Evolutionary conservation across 2,113 vertebrate genomes (phyloP), one percentile per base, ranked within the genome.

Genomic region (Scomber japonicus): DNA sequence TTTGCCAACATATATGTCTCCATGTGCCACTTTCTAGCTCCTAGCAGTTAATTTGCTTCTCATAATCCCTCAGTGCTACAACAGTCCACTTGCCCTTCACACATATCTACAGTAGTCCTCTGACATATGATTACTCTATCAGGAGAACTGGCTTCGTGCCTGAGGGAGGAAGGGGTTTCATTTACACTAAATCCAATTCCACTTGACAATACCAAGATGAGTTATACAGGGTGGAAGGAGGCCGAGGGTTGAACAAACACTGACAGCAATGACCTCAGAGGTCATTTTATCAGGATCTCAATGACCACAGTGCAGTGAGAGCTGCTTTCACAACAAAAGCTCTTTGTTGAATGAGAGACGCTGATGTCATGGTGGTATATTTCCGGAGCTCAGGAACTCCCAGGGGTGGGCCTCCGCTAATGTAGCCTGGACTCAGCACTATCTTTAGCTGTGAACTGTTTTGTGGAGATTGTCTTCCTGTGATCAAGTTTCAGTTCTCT

Each of bases 321-420:
- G 80, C 80, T 62, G 74, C 69, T 27, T 48, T 53, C 40, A 27
- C 78, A 66, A 92, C 87, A 92, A 88, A 87, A 81, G 51, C 44
- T 70, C 78, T 71, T 92, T 90, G 85, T 89, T 83, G 50, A 67
- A 80, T 31, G 56, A 53, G 71, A 83, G 63, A 55, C 15, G 21
- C 79, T 92, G 85, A 91, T 91, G 92, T 89, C 88, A 92, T 76
- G 54, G 45, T 15, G 61, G 73, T 61, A 63, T 78, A 53, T 86
- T 82, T 91, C 86, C 76, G 55, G 62, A 84, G 69, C 24, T 35
- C 16, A 54, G 74, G 70, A 61, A 56, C 62, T 68, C 80, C 68
- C 45, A 12, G 46, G 70, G 83, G 88, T 83, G 71, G 74, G 31
- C 72, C 70, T 21, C 65, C 10, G 21, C 60, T 80, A 74, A 78